Conservation (phyloP, 2,113 vertebrate genomes). For the Tretioscincus oriximinensis region DNA sequence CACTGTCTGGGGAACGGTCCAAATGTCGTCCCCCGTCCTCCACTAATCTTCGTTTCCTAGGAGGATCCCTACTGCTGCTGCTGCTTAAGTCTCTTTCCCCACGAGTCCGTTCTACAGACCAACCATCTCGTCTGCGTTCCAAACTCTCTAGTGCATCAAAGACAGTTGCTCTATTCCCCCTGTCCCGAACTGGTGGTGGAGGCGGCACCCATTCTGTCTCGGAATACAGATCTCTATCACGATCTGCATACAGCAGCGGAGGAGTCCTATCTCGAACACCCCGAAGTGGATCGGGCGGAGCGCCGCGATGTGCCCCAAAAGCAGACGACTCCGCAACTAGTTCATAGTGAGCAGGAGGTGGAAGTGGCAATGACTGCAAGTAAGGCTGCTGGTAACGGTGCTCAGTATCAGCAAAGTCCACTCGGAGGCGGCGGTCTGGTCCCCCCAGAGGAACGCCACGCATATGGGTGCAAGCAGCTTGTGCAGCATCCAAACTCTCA, state of each 20-base stretch:
- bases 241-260: slow-evolving; percentile 88
- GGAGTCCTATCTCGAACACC: slow-evolving; percentile 91
- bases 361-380: slow-evolving; percentile 89
- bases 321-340: slow-evolving; percentile 85
- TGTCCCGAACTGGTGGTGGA: slow-evolving; percentile 85
- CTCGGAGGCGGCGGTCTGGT: slow-evolving; percentile 88
- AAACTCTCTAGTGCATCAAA: slow-evolving; percentile 92
- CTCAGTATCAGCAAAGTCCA: slow-evolving; percentile 95
- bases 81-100: slow-evolving; percentile 79
- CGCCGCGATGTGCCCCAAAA: slow-evolving; percentile 85
- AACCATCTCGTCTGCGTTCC: slow-evolving; percentile 90
- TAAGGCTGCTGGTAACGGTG: slow-evolving; percentile 95
- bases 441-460: slow-evolving; percentile 93
- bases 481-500: slow-evolving; percentile 94
- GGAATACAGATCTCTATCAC: slow-evolving; percentile 90
- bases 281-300: slow-evolving; percentile 84
- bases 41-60: slow-evolving; percentile 83
- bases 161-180: slow-evolving; percentile 76
- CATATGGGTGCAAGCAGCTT: slow-evolving; percentile 96
- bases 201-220: slow-evolving; percentile 88
- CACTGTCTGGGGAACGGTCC: slow-evolving; percentile 92
- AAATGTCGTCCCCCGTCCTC: slow-evolving; percentile 87
- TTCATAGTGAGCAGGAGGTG: slow-evolving; percentile 84
- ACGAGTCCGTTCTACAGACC: slow-evolving; percentile 90
- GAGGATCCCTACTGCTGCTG: slow-evolving; percentile 79